Conservation (phyloP, 2,113 vertebrate species). For the Hemiscyllium ocellatum region DNA sequence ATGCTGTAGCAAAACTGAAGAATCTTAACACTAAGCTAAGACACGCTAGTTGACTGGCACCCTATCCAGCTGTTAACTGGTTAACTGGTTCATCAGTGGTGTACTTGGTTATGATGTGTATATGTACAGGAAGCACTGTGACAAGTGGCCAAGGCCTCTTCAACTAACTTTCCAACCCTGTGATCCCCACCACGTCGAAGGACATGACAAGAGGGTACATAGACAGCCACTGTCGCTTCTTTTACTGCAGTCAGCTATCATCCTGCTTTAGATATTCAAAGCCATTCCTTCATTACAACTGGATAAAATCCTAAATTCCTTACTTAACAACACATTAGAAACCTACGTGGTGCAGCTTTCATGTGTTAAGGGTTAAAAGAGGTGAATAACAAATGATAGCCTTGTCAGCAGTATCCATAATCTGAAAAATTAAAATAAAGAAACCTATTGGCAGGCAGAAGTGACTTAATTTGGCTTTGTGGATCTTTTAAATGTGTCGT, state of each 20-base stretch:
- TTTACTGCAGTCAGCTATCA: not conserved
- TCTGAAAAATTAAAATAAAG: not conserved
- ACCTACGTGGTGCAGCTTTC: not conserved
- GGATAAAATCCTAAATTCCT: not conserved
- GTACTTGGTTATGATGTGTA: not conserved
- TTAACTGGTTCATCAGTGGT: not conserved
- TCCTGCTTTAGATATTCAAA: not conserved
- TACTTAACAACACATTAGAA: not conserved
- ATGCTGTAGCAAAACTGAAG: not conserved
- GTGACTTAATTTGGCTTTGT: not conserved
- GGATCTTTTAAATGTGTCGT: not conserved
- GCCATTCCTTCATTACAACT: not conserved
- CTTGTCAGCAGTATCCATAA: not conserved
- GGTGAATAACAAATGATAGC: not conserved
- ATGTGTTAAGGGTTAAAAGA: not conserved
- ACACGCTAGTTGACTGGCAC: not conserved
- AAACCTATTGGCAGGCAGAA: not conserved
- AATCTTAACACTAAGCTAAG: not conserved
- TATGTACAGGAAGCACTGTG: not conserved
- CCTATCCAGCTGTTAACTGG: not conserved
- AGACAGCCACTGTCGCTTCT: not conserved
- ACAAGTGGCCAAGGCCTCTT: not conserved
- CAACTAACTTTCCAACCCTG: not conserved
- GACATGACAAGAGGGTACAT: not conserved
- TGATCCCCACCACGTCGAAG: not conserved